phyloP scores from a whole-genome alignment of 2,113 vertebrate species.

The Prunella fulvescens region DNA sequence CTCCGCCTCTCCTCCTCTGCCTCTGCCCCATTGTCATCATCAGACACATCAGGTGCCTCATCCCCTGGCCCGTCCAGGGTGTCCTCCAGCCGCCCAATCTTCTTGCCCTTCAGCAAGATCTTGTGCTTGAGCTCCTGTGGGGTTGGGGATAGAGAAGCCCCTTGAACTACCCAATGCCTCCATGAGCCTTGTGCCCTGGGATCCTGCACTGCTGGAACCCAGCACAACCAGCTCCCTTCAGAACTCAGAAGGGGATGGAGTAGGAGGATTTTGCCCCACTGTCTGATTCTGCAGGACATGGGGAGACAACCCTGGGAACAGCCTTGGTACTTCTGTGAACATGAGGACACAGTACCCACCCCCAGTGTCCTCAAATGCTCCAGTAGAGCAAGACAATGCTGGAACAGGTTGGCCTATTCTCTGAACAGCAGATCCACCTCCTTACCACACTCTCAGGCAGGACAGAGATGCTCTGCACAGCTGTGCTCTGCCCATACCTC shows the following conservation, averaged over 20 bases:
- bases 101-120: slow-evolving; percentile 92
- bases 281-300: not conserved
- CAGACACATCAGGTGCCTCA: slow-evolving; percentile 68
- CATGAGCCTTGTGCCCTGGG: not conserved
- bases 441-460: not conserved
- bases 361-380: not conserved
- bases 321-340: not conserved
- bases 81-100: slow-evolving; percentile 74
- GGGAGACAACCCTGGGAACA: not conserved
- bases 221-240: not conserved
- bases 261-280: not conserved
- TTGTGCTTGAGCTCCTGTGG: slow-evolving; percentile 83
- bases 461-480: not conserved
- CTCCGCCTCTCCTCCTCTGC: slow-evolving; percentile 38
- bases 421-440: not conserved
- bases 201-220: not conserved
- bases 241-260: not conserved
- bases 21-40: slow-evolving; percentile 22
- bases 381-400: not conserved
- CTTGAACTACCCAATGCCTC: not conserved
- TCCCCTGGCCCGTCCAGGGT: slow-evolving; percentile 67
- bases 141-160: not conserved
- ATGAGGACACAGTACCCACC: not conserved
- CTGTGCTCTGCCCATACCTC: slow-evolving; percentile 69
- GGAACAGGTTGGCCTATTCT: not conserved